These are phyloP conservation scores for Diploptera punctata DNA, from an alignment of 2,888 invertebrate genomes.

Conservation along the genomic window DNA sequence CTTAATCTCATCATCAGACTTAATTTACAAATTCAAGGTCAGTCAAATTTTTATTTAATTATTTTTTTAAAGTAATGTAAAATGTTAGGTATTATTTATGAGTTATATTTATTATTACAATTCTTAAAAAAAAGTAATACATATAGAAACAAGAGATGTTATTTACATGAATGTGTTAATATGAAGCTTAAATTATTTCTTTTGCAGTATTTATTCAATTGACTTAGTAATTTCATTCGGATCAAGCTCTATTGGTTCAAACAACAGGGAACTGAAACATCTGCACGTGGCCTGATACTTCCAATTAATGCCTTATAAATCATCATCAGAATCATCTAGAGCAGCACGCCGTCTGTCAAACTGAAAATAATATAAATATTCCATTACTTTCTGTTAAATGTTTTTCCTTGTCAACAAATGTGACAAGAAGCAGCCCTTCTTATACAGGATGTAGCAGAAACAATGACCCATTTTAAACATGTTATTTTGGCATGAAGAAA, in stretches of 20 bases:
- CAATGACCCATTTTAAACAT: no score
- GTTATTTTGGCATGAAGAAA: no score
- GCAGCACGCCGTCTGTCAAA: conserved; percentile 90
- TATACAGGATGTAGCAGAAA: no score
- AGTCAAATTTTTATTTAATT: no score
- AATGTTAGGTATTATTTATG: no score
- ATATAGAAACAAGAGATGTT: not conserved
- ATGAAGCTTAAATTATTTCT: not conserved
- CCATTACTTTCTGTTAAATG: no score
- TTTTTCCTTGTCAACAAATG: no score
- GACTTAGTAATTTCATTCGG: not conserved
- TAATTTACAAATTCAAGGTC: no score
- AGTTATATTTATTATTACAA: not conserved
- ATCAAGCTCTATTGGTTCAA: not conserved
- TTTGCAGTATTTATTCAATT: not conserved
- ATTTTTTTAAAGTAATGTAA: no score
- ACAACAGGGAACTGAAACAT: not conserved
- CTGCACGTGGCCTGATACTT: not conserved
- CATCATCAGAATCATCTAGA: conserved; percentile 85
- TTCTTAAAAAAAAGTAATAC: not conserved
- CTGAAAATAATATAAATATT: conserved; percentile 57
- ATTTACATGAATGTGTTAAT: not conserved
- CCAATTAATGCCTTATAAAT: conserved; percentile 46
- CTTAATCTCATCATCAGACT: no score
- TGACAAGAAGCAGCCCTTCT: no score